Evolutionary conservation across 2,888 invertebrate genomes (phyloP).

Genomic region (Anagyrus pseudococci): DNA sequence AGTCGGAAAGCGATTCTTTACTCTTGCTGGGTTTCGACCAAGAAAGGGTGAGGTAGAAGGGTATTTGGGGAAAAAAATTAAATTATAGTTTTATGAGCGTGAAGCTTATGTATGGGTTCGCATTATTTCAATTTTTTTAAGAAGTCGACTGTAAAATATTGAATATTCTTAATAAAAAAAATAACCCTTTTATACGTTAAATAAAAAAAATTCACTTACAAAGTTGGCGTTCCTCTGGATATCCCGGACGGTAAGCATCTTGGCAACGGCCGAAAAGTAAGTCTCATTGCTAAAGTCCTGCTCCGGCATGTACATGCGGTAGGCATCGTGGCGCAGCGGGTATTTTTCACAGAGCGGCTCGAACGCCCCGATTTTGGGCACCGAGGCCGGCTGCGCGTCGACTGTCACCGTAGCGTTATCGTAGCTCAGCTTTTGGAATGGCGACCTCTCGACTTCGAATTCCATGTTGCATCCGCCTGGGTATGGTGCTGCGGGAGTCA

Average conservation of each 20-base stretch:
- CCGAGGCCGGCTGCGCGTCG: slow-evolving; percentile 65
- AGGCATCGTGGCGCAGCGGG: slow-evolving; percentile 65
- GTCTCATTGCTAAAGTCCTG: slow-evolving; percentile 64
- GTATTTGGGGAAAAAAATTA: not conserved
- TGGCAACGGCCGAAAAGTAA: slow-evolving; percentile 69
- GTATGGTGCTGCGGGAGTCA: slow-evolving; percentile 77
- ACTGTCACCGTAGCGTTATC: slow-evolving; percentile 64
- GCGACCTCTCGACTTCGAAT: slow-evolving; percentile 68
- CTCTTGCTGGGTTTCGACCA: no score
- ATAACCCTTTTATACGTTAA: not conserved
- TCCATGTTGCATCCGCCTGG: slow-evolving; percentile 83
- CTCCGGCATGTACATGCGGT: slow-evolving; percentile 70
- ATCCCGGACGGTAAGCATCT: slow-evolving; percentile 68
- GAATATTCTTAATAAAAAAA: not conserved
- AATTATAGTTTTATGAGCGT: not conserved
- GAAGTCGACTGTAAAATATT: no score
- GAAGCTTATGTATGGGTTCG: no score
- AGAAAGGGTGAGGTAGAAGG: not conserved
- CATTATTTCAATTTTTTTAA: no score
- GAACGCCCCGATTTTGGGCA: slow-evolving; percentile 42
- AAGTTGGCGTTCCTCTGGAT: slow-evolving; percentile 65
- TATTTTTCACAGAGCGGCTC: slow-evolving; percentile 55
- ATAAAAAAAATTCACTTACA: slow-evolving; percentile 56
- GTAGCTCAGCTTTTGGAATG: slow-evolving; percentile 65
- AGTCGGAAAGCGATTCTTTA: no score